These are phyloP conservation scores for Trematocara stigmaticum DNA, from an alignment of 2,113 vertebrate genomes.

Conservation along the genomic window DNA sequence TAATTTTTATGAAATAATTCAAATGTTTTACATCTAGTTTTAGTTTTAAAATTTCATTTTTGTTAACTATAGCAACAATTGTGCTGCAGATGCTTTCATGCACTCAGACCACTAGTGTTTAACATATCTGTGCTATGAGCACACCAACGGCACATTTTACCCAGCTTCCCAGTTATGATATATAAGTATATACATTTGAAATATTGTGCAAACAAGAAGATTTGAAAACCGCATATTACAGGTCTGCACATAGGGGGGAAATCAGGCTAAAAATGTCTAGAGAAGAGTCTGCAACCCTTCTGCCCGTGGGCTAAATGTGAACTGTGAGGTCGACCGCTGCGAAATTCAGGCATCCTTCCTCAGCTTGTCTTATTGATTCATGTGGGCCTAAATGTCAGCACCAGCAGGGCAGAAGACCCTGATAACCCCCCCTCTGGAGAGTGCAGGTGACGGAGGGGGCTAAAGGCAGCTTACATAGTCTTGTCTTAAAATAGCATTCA, in stretches of 20 bases:
- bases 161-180: neutral
- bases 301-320: conserved; percentile 35
- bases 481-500: conserved; percentile 39
- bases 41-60: neutral
- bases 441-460: conserved; percentile 22
- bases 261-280: neutral
- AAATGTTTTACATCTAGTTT: neutral
- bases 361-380: conserved; percentile 69
- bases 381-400: conserved; percentile 72
- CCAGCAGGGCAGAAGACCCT: conserved; percentile 54
- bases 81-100: neutral
- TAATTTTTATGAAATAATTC: neutral
- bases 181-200: neutral
- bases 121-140: neutral
- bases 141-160: neutral
- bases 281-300: neutral
- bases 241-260: neutral
- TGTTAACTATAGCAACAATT: neutral
- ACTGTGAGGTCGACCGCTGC: conserved; percentile 3
- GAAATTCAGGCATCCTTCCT: conserved; percentile 44
- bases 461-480: conserved; percentile 32
- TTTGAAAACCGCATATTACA: neutral
- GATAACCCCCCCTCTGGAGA: conserved; percentile 31
- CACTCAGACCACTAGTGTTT: neutral
- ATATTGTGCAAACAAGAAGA: neutral